Evolutionary conservation across 37 sponge, comb jelly and placozoan genomes (phyloP), one percentile per base, ranked within the genome.

Genomic region (Mnemiopsis leidyi): DNA sequence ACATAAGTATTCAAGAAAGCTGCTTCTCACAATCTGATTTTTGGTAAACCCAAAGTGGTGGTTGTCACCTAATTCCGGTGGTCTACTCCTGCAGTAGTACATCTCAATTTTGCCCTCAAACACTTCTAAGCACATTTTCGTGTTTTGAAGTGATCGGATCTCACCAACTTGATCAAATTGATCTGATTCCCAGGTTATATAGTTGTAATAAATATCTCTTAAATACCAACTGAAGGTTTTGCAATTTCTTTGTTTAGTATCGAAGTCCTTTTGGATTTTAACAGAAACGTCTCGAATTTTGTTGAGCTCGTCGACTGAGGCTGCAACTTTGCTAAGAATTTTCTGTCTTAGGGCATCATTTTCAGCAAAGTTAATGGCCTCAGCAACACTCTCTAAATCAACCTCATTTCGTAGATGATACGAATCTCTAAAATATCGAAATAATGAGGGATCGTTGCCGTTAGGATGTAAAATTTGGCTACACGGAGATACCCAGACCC

Each of bases 371-470:
- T 71, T 71, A 25, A 71, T 71, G 21, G 75, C 75, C 30, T 71
- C 75, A 29, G 75, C 75, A 7, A 71, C 30, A 5, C 30, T 28
- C 30, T 71, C 75, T 28, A 29, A 29, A 5, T 23, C 20, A 2
- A 71, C 30, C 2, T 5, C 30, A n/a, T 71, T 5, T 29, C 25
- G 3, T 2, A 71, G 25, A 29, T 71, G n/a, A n/a, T 71, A 2
- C 5, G 5, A 7, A 28, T 85, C 29, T 29, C 36, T 5, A 61
- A 85, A 40, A 26, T 85, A 85, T 28, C 90, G 33, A 29, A 20
- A 23, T 29, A 85, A 61, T 0, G 13, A 13, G 48, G 90, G 90
- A 29, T 85, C 90, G 61, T 85, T 85, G 2, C 90, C 90, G 29
- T 85, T 85, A 25, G 61, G 61, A 26, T 85, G 90, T 1, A 39